Percentiles rank a stretch among this genome's conserved stretches.
phyloP scores from a whole-genome alignment of 2,888 invertebrate species.

The Priocnemis perturbator region DNA sequence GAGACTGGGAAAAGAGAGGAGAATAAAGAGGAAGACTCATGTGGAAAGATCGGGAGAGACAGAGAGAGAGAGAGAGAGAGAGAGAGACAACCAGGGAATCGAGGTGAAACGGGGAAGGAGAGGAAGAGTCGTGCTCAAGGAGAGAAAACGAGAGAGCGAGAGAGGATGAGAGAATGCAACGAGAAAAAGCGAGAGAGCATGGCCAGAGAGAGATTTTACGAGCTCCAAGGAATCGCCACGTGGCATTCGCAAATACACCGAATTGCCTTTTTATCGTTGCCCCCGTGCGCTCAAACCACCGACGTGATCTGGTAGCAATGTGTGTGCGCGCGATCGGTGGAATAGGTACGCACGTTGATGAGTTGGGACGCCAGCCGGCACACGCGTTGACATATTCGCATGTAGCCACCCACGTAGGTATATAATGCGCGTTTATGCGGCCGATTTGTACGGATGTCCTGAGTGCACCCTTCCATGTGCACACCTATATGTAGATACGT shows the following conservation, averaged over 20 bases:
- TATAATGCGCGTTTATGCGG: neutral
- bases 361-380: slow-evolving; percentile 23
- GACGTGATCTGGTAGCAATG: too few species aligned
- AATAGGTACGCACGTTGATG: slow-evolving; percentile 14
- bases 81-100: neutral
- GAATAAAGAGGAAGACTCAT: neutral
- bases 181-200: slow-evolving; percentile 5
- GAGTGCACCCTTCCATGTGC: neutral
- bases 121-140: neutral
- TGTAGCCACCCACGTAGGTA: neutral
- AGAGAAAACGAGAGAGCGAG: neutral
- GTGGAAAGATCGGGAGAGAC: neutral
- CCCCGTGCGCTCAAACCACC: too few species aligned
- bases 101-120: neutral
- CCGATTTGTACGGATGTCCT: slow-evolving; percentile 9
- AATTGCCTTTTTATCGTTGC: slow-evolving; percentile 24
- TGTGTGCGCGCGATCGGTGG: too few species aligned
- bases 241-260: slow-evolving; percentile 16
- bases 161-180: slow-evolving; percentile 1
- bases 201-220: slow-evolving; percentile 31
- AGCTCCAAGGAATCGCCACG: slow-evolving; percentile 32
- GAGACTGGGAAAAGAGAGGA: slow-evolving; percentile 1
- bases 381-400: slow-evolving; percentile 23
- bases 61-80: neutral
- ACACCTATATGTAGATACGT: too few species aligned